Evolutionary conservation across 2,797 vertebrate genomes (phyloP).

Genomic region (Esox masquinongy): DNA sequence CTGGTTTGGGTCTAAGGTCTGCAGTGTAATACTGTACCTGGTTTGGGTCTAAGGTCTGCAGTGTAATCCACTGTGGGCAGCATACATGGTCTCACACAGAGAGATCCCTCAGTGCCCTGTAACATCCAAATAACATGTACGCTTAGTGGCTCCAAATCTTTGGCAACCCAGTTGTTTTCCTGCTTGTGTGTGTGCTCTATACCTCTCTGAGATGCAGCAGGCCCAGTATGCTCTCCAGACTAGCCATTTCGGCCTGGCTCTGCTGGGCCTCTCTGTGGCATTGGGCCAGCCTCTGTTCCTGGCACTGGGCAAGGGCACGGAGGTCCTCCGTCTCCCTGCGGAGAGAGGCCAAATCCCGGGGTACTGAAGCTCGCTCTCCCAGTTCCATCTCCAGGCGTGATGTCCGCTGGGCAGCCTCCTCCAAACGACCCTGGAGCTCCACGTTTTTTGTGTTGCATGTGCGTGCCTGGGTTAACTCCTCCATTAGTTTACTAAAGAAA

Average conservation of each 20-base stretch:
- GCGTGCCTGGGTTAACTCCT: slow-evolving; percentile 70
- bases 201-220: slow-evolving; percentile 75
- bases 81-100: slow-evolving; percentile 65
- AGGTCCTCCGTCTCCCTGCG: slow-evolving; percentile 77
- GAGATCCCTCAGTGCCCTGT: slow-evolving; percentile 49
- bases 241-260: slow-evolving; percentile 72
- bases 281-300: slow-evolving; percentile 70
- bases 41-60: slow-evolving; percentile 20
- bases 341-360: slow-evolving; percentile 70
- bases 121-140: slow-evolving; percentile 12
- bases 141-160: not conserved
- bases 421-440: slow-evolving; percentile 71
- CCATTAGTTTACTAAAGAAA: slow-evolving; percentile 73
- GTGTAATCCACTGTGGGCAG: slow-evolving; percentile 58
- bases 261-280: slow-evolving; percentile 76
- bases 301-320: slow-evolving; percentile 63
- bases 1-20: not conserved
- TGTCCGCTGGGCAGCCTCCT: slow-evolving; percentile 65
- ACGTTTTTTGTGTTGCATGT: slow-evolving; percentile 66
- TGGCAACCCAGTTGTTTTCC: not conserved
- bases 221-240: slow-evolving; percentile 76
- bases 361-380: slow-evolving; percentile 61
- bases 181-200: not conserved
- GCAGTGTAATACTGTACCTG: not conserved
- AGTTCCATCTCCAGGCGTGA: slow-evolving; percentile 76